Evolutionary conservation across 2,888 invertebrate species (phyloP), one percentile per base, ranked within the genome.

Genomic region (Epicampocera succincta): DNA sequence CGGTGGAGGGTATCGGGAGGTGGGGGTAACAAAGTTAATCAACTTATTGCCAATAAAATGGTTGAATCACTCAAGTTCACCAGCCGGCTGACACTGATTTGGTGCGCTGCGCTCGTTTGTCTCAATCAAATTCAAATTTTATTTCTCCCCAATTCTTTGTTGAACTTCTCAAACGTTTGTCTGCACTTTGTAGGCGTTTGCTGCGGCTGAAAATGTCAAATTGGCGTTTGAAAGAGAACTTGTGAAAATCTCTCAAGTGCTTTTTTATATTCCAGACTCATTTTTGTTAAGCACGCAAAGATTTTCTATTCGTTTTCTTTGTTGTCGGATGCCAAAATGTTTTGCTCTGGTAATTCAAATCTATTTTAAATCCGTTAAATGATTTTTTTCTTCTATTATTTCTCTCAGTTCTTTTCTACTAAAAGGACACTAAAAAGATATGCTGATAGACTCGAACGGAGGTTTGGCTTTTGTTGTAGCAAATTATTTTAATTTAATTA

Each of bases 281-380:
- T 33, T 17, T 54, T 44, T 6, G 19, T 46, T 54, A 33, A 33
- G 2, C 44, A 48, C 71, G 0, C 12, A 38, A 13, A 21, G 15
- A n/a, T 12, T 42, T 58, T 42, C n/a, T 11, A n/a, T n/a, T 21
- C 3, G 15, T 25, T n/a, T 63, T 2, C 17, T 17, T 52, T 58
- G 11, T 21, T 4, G 38, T 29, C n/a, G 5, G 8, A 38, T 13
- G 19, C 12, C 19, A 42, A 77, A 65, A 46, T n/a, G 44, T n/a
- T 17, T 44, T 48, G 52, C 44, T 63, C 73, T 58, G 63, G 68
- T 50, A 80, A 74, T 74, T 80, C 69, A 74, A 80, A 74, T 74
- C 79, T 69, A 74, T 73, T 80, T 79, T 33, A 65, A 74, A 74
- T 46, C 65, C 48, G 25, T 68, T 68, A 33, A 19, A 66, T 5